Percentiles rank a stretch among this genome's conserved stretches.
These are phyloP conservation scores for Taphrorychus bicolor DNA, from an alignment of 2,888 invertebrate genomes.

Conservation along the genomic window DNA sequence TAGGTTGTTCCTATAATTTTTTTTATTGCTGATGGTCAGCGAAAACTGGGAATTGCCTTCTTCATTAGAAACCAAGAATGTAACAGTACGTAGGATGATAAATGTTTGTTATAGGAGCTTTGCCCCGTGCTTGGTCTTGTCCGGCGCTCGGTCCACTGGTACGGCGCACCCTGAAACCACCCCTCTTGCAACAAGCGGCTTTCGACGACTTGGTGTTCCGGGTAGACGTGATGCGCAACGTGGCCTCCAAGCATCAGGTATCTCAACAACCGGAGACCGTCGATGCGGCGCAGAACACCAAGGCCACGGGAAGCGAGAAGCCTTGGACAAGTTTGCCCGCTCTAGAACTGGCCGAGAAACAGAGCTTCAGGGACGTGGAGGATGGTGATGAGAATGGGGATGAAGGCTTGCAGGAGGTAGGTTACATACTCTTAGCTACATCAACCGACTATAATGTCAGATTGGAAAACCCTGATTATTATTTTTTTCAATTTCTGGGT, in stretches of 20 bases:
- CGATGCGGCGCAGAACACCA: not conserved
- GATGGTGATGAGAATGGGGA: slow-evolving; percentile 48
- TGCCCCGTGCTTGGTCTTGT: slow-evolving; percentile 59
- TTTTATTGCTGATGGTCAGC: too few species aligned
- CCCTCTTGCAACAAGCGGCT: slow-evolving; percentile 84
- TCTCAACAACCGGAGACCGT: slow-evolving; percentile 3
- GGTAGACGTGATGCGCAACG: slow-evolving; percentile 84
- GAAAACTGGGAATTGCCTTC: too few species aligned
- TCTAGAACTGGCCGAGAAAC: slow-evolving; percentile 51
- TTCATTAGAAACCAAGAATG: too few species aligned
- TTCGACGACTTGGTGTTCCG: slow-evolving; percentile 83
- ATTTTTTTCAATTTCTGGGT: too few species aligned
- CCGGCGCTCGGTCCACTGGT: slow-evolving; percentile 62
- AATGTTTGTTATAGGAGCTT: slow-evolving; percentile 51
- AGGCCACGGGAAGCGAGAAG: slow-evolving; percentile 12
- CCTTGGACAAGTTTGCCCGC: slow-evolving; percentile 56
- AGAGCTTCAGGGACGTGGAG: slow-evolving; percentile 43
- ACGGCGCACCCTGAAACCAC: slow-evolving; percentile 75
- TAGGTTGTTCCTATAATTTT: too few species aligned
- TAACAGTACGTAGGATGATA: too few species aligned
- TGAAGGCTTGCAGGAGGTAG: slow-evolving; percentile 5
- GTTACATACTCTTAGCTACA: not conserved
- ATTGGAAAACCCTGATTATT: too few species aligned
- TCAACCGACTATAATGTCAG: too few species aligned
- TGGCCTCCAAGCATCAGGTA: slow-evolving; percentile 65